phyloP scores from a whole-genome alignment of 1,140 invertebrate genomes.

The Musca domestica region DNA sequence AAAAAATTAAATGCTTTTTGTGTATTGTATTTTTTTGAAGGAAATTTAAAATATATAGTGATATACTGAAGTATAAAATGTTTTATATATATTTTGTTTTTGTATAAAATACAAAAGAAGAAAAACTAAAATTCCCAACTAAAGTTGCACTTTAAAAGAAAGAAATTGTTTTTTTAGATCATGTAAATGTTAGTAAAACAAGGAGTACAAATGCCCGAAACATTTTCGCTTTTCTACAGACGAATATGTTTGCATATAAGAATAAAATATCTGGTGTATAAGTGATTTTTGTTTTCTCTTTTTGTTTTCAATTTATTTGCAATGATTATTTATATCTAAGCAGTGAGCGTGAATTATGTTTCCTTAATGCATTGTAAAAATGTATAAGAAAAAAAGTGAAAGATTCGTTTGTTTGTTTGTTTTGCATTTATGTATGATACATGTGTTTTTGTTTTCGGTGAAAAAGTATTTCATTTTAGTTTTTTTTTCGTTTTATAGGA shows the following conservation, averaged over 20 bases:
- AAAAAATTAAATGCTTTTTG: constrained; percentile 6
- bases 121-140: background rate
- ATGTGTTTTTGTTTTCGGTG: background rate
- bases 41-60: background rate
- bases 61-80: constrained; percentile 4
- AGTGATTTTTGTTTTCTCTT: constrained; percentile 1
- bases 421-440: background rate
- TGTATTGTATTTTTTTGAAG: background rate
- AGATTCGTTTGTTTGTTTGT: background rate
- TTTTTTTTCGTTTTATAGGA: background rate
- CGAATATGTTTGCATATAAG: too few species aligned
- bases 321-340: constrained; percentile 10
- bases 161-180: background rate
- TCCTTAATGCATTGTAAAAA: background rate
- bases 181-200: too few species aligned
- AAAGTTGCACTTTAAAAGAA: constrained; percentile 15
- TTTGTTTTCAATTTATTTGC: too few species aligned
- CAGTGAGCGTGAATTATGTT: constrained; percentile 6
- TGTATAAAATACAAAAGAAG: constrained; percentile 8
- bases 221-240: background rate
- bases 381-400: constrained; percentile 15
- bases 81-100: background rate
- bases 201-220: too few species aligned
- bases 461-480: background rate
- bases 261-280: constrained; percentile 5